A percentile compares a stretch with the other conserved stretches of the same genome.
Evolutionary conservation across 2,113 vertebrate genomes (phyloP).

Genomic region (Pollimyrus isidori): DNA sequence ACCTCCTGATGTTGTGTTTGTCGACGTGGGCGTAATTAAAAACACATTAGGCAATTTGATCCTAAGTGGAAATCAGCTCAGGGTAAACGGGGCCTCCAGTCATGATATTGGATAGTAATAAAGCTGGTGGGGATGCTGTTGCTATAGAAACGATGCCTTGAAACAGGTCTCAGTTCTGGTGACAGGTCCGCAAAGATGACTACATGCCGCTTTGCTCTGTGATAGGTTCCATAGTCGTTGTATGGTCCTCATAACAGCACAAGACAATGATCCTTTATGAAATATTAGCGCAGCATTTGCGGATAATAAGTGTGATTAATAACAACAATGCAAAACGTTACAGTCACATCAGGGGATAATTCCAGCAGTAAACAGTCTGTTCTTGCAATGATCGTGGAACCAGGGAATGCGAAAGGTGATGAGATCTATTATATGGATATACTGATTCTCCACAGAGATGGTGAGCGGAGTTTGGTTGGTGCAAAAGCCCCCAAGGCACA

Average conservation of each 20-base stretch:
- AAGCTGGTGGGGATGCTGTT: background rate
- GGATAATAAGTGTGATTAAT: background rate
- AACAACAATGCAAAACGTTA: background rate
- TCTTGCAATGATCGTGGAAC: background rate
- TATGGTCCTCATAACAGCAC: background rate
- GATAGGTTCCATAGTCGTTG: background rate
- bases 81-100: background rate
- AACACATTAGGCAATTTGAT: conserved; percentile 2
- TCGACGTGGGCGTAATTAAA: conserved; percentile 10
- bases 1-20: background rate
- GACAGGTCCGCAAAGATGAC: background rate
- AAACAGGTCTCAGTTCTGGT: background rate
- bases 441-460: background rate
- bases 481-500: background rate
- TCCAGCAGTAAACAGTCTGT: background rate
- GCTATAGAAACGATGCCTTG: background rate
- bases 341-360: background rate
- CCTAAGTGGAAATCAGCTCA: background rate
- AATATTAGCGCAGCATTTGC: background rate
- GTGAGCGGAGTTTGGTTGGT: background rate
- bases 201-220: background rate
- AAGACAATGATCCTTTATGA: background rate
- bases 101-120: background rate
- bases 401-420: background rate
- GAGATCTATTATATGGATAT: background rate